Conservation (phyloP, 1,140 invertebrate species). For the Wiebesia pumilae region DNA sequence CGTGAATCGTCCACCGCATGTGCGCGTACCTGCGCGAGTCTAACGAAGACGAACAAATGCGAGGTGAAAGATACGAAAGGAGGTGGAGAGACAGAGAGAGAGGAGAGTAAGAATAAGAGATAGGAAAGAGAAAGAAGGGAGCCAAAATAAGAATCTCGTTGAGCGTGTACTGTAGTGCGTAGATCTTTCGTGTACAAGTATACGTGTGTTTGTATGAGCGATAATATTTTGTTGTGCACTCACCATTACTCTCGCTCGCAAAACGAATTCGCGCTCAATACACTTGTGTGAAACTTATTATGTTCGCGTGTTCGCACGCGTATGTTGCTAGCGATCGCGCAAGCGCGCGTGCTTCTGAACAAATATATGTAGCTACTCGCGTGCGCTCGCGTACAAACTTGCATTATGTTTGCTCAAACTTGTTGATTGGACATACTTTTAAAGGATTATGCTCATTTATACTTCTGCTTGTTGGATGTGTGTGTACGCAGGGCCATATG, state of each 20-base stretch:
- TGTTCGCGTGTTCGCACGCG: neutral
- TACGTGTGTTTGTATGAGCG: neutral
- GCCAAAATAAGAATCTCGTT: slow-evolving; percentile 68
- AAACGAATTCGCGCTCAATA: too few relatives aligned
- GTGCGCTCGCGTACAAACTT: neutral
- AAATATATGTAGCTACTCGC: neutral
- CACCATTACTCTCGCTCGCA: neutral
- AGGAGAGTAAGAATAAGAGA: neutral
- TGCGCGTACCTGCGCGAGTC: slow-evolving; percentile 43
- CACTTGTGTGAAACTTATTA: too few relatives aligned
- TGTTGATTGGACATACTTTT: slow-evolving; percentile 12
- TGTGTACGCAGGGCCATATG: too few relatives aligned
- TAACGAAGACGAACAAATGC: neutral
- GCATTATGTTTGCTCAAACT: neutral
- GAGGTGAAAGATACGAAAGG: neutral
- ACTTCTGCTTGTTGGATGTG: slow-evolving; percentile 26
- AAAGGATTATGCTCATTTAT: neutral
- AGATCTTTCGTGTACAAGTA: neutral
- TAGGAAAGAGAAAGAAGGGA: neutral
- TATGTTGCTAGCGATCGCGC: neutral
- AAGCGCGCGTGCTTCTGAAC: neutral
- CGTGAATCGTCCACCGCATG: slow-evolving; percentile 12
- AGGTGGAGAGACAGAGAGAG: neutral
- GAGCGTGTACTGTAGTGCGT: slow-evolving; percentile 56
- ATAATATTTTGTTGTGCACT: neutral